These are phyloP conservation scores for Apis dorsata DNA, from an alignment of 1,140 invertebrate genomes.

Conservation along the genomic window DNA sequence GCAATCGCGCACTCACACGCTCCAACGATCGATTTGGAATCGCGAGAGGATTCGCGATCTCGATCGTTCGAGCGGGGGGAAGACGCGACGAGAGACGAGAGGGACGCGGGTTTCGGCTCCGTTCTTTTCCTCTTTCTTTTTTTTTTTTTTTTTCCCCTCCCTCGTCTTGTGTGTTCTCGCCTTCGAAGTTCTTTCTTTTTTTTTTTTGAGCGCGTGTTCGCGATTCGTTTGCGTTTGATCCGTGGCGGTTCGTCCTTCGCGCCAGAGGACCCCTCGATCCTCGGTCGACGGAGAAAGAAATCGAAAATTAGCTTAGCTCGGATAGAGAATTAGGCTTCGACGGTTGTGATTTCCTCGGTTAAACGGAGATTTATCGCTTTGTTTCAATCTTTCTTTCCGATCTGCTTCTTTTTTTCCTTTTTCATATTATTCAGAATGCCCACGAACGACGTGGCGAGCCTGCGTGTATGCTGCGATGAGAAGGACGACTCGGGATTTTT, in stretches of 20 bases:
- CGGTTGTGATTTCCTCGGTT: not conserved
- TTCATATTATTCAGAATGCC: not conserved
- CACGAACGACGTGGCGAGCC: conserved; percentile 39
- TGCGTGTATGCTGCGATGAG: conserved; percentile 27
- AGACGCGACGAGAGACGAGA: not conserved
- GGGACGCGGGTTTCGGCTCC: not conserved
- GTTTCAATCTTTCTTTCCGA: not conserved
- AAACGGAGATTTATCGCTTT: conserved; percentile 15
- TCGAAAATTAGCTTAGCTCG: conserved; percentile 30
- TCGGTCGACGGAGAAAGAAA: conserved; percentile 62
- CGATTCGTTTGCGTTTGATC: conserved; percentile 38
- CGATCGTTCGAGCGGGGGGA: not conserved
- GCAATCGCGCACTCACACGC: too few relatives aligned
- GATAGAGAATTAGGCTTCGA: conserved; percentile 12
- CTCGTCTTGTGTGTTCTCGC: not conserved
- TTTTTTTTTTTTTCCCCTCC: too few relatives aligned
- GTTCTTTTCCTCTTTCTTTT: not conserved
- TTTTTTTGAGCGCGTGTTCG: conserved; percentile 11
- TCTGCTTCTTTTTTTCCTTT: not conserved
- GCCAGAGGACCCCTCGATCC: conserved; percentile 52
- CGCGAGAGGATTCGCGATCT: not conserved
- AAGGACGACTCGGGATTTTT: conserved; percentile 52
- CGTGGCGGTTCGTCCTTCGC: conserved; percentile 54
- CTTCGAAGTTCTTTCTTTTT: not conserved
- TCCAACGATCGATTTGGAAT: not conserved